Percentiles rank a stretch among this genome's conserved stretches.
Evolutionary conservation across 2,797 vertebrate species (phyloP).

Genomic region (Hozukius guyotensis): DNA sequence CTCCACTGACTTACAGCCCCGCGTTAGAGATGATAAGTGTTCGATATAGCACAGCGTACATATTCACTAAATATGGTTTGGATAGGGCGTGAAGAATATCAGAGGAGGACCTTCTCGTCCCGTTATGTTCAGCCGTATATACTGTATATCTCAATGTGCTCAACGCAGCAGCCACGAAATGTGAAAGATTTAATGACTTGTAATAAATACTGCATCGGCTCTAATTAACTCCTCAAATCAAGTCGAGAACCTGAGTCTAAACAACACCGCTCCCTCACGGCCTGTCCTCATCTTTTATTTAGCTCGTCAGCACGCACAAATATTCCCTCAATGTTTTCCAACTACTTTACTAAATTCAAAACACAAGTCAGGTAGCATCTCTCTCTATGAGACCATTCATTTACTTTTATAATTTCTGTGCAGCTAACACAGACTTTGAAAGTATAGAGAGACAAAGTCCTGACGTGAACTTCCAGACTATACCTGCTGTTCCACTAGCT

Average conservation of each 20-base stretch:
- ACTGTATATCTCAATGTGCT: not conserved
- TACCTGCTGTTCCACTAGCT: not conserved
- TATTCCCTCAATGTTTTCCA: constrained; percentile 22
- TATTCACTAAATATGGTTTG: not conserved
- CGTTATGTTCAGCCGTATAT: not conserved
- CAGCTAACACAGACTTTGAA: not conserved
- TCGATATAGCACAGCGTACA: not conserved
- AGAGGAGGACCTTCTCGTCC: not conserved
- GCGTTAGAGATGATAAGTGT: not conserved
- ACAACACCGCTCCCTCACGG: constrained; percentile 23
- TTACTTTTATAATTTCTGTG: constrained; percentile 34
- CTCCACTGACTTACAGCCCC: not conserved
- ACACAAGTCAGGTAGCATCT: constrained; percentile 1
- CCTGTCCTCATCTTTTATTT: constrained; percentile 61
- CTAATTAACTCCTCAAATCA: constrained; percentile 62
- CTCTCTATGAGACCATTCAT: not conserved
- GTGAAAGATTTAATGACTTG: constrained; percentile 23
- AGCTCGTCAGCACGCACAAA: constrained; percentile 41
- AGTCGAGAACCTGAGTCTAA: constrained; percentile 38
- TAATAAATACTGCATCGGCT: constrained; percentile 37
- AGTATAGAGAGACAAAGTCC: not conserved
- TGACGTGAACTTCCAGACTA: not conserved
- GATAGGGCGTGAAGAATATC: not conserved
- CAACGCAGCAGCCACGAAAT: constrained; percentile 5
- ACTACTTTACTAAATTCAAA: not conserved